These are phyloP conservation scores for Cassiopea andromeda DNA, from an alignment of 30 jellyfish, hydroid and myxozoan genomes.

Conservation along the genomic window DNA sequence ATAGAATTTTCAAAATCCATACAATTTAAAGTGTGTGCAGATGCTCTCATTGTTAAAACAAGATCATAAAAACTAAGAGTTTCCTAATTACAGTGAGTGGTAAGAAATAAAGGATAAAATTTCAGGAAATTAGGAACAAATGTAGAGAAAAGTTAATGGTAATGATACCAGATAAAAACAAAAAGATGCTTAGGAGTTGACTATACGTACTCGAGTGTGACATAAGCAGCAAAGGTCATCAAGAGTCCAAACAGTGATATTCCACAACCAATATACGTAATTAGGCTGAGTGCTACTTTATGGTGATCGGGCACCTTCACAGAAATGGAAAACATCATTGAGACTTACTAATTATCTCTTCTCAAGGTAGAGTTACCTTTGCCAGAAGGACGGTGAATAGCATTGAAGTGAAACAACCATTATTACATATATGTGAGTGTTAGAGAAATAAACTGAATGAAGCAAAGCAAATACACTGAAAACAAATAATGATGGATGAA, in stretches of 20 bases:
- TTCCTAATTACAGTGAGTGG: too few species aligned
- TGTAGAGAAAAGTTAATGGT: not conserved
- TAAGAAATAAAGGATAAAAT: too few species aligned
- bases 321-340: not conserved
- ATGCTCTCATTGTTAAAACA: too few species aligned
- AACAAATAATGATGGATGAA: too few species aligned
- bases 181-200: not conserved
- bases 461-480: too few species aligned
- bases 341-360: not conserved
- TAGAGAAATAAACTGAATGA: too few species aligned
- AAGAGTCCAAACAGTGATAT: conserved; percentile 79
- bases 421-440: too few species aligned
- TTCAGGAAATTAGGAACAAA: too few species aligned
- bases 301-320: conserved; percentile 71
- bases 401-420: not conserved
- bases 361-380: too few species aligned
- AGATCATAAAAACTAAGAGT: too few species aligned
- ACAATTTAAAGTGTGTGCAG: too few species aligned
- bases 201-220: conserved; percentile 70
- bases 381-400: not conserved
- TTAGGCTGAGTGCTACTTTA: conserved; percentile 54
- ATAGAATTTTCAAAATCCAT: too few species aligned
- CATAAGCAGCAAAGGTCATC: conserved; percentile 83
- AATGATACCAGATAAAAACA: not conserved
- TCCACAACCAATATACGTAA: conserved; percentile 91